phyloP scores from a whole-genome alignment of 2,797 vertebrate species.

The Parauchenoglanis ngamensis region DNA sequence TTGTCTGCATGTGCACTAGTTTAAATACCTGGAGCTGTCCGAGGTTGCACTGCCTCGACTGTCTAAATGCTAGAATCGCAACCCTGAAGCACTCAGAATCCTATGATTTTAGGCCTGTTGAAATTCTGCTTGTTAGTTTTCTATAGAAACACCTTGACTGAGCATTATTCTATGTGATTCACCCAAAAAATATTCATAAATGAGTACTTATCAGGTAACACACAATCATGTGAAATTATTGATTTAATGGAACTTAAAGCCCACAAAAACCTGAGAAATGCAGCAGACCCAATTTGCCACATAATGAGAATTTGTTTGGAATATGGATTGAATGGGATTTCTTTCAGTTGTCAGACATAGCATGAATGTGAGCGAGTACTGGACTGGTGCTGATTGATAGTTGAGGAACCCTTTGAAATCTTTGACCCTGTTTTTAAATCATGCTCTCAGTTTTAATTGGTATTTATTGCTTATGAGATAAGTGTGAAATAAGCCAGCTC shows the following conservation, averaged over 20 bases:
- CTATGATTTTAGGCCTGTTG: background rate
- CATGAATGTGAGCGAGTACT: constrained; percentile 29
- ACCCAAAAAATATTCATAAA: background rate
- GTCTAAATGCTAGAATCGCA: background rate
- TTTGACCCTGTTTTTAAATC: constrained; percentile 59
- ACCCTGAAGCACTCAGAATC: too few relatives aligned
- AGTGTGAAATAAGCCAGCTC: constrained; percentile 71
- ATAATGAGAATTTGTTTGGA: constrained; percentile 45
- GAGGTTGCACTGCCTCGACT: background rate
- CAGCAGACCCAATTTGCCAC: constrained; percentile 12
- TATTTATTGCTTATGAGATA: constrained; percentile 77
- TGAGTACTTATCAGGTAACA: background rate
- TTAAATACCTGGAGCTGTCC: background rate
- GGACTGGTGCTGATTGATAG: constrained; percentile 42
- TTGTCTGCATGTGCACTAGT: background rate
- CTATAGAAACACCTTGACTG: background rate
- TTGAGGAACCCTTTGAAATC: constrained; percentile 61
- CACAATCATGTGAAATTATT: background rate
- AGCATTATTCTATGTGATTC: background rate
- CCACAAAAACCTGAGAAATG: constrained; percentile 48
- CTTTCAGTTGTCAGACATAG: constrained; percentile 41
- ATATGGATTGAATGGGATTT: constrained; percentile 37
- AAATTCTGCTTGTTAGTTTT: background rate
- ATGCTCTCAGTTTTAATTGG: constrained; percentile 68
- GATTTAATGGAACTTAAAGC: constrained; percentile 35